Percentiles rank a stretch among this genome's conserved stretches.
phyloP scores from a whole-genome alignment of 2,888 invertebrate species.

The Heliconius sara region DNA sequence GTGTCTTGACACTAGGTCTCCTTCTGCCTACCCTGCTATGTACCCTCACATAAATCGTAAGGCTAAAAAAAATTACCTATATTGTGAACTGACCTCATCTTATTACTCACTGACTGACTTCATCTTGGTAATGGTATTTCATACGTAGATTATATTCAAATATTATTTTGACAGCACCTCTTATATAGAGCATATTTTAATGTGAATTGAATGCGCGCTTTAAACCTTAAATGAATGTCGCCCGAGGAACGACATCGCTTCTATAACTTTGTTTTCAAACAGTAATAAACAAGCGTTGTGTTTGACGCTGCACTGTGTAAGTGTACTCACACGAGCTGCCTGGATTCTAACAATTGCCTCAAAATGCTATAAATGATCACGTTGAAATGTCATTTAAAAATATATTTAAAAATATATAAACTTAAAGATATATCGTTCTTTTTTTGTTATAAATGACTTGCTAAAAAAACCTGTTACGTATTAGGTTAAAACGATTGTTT shows the following conservation, averaged over 20 bases:
- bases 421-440: too few relatives aligned
- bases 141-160: neutral
- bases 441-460: too few relatives aligned
- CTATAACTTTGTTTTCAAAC: constrained; percentile 6
- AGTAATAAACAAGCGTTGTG: constrained; percentile 13
- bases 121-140: neutral
- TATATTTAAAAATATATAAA: too few relatives aligned
- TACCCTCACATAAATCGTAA: too few relatives aligned
- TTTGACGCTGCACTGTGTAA: neutral
- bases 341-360: neutral
- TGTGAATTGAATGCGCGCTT: neutral
- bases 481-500: too few relatives aligned
- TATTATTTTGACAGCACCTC: neutral
- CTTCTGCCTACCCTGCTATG: too few relatives aligned
- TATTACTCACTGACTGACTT: too few relatives aligned
- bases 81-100: neutral
- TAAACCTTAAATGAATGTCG: constrained; percentile 15
- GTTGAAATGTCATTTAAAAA: neutral
- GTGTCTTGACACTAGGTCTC: too few relatives aligned
- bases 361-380: neutral
- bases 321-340: neutral
- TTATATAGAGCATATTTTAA: neutral
- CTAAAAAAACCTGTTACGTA: too few relatives aligned
- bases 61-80: too few relatives aligned
- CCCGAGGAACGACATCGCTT: neutral